Percentiles rank a stretch among this genome's conserved stretches.
Conservation (phyloP, 1,140 invertebrate genomes). For the Bombus soroeensis region DNA sequence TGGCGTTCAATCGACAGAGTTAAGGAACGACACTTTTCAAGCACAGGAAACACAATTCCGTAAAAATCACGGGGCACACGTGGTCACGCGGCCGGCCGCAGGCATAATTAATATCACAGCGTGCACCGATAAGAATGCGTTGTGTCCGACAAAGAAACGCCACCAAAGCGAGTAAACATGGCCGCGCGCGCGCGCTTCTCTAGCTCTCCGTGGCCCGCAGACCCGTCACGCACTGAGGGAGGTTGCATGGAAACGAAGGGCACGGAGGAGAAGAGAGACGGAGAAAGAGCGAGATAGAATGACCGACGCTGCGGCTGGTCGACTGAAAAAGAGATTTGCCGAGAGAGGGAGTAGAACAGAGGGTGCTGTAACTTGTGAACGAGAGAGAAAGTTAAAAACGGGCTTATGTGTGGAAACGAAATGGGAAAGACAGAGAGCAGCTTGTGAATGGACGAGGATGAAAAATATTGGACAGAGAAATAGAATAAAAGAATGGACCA, state of each 20-base stretch:
- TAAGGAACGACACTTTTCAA: slow-evolving; percentile 9
- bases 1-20: neutral
- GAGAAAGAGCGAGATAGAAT: slow-evolving; percentile 25
- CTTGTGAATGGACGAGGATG: neutral
- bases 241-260: slow-evolving; percentile 69
- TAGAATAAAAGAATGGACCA: slow-evolving; percentile 16
- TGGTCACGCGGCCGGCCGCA: slow-evolving; percentile 55
- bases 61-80: slow-evolving; percentile 64
- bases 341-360: slow-evolving; percentile 39
- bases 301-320: slow-evolving; percentile 26
- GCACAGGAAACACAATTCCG: slow-evolving; percentile 9
- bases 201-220: slow-evolving; percentile 60
- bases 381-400: slow-evolving; percentile 57
- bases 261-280: slow-evolving; percentile 26
- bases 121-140: slow-evolving; percentile 51
- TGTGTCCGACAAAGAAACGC: slow-evolving; percentile 50
- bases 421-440: neutral
- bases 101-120: slow-evolving; percentile 56
- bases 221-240: slow-evolving; percentile 72
- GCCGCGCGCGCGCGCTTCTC: slow-evolving; percentile 59
- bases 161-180: slow-evolving; percentile 66
- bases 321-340: slow-evolving; percentile 18
- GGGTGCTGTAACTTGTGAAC: slow-evolving; percentile 47
- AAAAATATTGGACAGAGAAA: slow-evolving; percentile 30
- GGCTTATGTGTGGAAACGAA: neutral